These are phyloP conservation scores for Synergus gifuensis DNA, from an alignment of 2,888 invertebrate genomes.

Conservation along the genomic window DNA sequence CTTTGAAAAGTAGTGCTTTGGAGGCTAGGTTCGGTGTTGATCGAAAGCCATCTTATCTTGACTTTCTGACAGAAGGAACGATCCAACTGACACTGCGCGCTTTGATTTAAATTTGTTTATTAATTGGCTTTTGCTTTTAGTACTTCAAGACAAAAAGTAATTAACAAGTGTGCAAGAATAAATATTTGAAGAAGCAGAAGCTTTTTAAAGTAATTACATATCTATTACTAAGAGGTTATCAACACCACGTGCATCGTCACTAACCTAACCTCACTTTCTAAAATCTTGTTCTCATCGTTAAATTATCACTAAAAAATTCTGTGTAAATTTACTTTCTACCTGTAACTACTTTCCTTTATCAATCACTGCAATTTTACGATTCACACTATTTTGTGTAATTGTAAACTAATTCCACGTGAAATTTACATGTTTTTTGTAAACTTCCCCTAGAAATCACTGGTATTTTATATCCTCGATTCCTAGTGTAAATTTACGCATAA, in stretches of 20 bases:
- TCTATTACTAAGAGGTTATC: neutral
- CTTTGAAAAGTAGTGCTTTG: neutral
- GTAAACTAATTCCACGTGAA: no score
- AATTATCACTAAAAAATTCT: no score
- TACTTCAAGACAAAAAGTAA: neutral
- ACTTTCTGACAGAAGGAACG: constrained; percentile 33
- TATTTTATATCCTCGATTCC: no score
- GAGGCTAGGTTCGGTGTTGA: neutral
- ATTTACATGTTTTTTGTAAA: no score
- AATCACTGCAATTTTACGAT: no score
- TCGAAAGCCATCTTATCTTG: constrained; percentile 12
- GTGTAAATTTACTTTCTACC: no score
- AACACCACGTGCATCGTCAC: neutral
- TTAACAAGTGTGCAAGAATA: neutral
- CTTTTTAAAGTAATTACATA: neutral
- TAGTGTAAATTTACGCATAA: no score
- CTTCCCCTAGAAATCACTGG: no score
- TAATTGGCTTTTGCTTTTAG: constrained; percentile 2
- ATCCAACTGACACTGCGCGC: constrained; percentile 1
- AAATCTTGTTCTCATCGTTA: neutral
- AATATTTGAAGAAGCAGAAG: neutral
- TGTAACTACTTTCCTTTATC: no score
- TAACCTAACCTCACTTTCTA: neutral
- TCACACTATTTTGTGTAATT: no score
- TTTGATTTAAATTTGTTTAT: constrained; percentile 16